Base-by-base conservation (phyloP, 2,797 vertebrate species). In the Halcyon chelicuti region DNA sequence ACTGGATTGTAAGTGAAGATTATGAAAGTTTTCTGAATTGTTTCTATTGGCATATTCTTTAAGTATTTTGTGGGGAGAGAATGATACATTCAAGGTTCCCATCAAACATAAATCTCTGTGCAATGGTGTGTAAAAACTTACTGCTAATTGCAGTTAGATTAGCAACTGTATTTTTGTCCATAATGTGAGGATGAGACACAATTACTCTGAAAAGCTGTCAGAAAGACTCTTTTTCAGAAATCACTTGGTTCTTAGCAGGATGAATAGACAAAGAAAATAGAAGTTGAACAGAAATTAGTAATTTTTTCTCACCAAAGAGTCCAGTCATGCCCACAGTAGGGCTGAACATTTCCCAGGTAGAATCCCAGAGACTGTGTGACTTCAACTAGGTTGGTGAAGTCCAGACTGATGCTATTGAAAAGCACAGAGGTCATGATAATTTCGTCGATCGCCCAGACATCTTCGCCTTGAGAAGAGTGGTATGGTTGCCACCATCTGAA, bases 401-500 rank as follows among this genome's bases (percentile, higher is more conserved):
- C 99, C 33, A 99, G 98, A 89, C 99, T 99, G 83, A 99, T 99
- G 95, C 99, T 99, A 97, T 99, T 99, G 96, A 99, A 99, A 49
- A 99, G 98, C 65, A 99, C 98, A 9, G 99, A 99, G 20, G 99
- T 99, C 99, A 99, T 99, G 97, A 99, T 99, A 97, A 99, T 99
- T 97, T 99, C 99, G 96, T 99, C 99, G n/a, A 99, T 96, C 1
- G 99, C 99, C 99, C 99, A 99, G 7, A 99, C 99, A 12, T 99
- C 99, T 73, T 99, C 99, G 1, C 99, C 98, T 14, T 99, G 99
- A 40, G 99, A 99, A 7, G 99, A 99, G 88, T 99, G 99, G 88
- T 99, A 99, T 0, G 99, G 99, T 96, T 99, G 99, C 99, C 99
- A 99, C 99, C 99, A 99, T 93, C 99, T 98, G 98, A 99, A 99